Base-by-base conservation (phyloP, 2,888 invertebrate genomes). In the Nomada lathburiana region DNA sequence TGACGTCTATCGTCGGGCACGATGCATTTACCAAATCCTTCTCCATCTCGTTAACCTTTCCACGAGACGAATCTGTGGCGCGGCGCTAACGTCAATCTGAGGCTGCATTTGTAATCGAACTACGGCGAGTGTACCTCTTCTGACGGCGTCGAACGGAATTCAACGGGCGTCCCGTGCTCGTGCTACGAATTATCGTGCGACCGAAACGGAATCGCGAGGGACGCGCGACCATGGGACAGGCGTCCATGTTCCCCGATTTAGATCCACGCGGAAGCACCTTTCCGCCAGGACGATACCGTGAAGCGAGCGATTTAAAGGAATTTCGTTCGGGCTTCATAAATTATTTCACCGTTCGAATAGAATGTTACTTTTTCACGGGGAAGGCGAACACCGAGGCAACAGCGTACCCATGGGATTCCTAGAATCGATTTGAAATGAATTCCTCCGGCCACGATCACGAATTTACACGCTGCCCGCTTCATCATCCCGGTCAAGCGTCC, bases 31-130 rank as follows among this genome's bases (percentile, higher is more conserved):
- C 74, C 69, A 72, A 82, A 78, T 78, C 47, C 11, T 59, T 67
- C 26, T 71, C 62, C 71, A 72, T 60, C 73, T 81, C 52, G 74
- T 86, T 86, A 78, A 76, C 63, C 60, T 73, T 75, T 80, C 60
- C 44, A 42, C 50, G 16, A n/a, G 52, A 16, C 10, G 68, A 55
- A 62, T 55, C 13, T 23, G 23, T 59, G 68, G 26, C n/a, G 55
- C 29, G 52, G n/a, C 3, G n/a, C 10, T 18, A 36, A 65, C 60
- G 72, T 57, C 67, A 72, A 44, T 7, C 20, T 5, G 36, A 55
- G 10, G 23, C 50, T 42, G 55, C n/a, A 59, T 72, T 67, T 44
- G 29, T 57, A 42, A 79, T 65, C 68, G 29, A n/a, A 0, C 29
- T n/a, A 23, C 47, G 9, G 11, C 71, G 62, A 20, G 53, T 4